Base-by-base conservation (phyloP, 2,113 vertebrate species). In the Herpetotheres cachinnans region DNA sequence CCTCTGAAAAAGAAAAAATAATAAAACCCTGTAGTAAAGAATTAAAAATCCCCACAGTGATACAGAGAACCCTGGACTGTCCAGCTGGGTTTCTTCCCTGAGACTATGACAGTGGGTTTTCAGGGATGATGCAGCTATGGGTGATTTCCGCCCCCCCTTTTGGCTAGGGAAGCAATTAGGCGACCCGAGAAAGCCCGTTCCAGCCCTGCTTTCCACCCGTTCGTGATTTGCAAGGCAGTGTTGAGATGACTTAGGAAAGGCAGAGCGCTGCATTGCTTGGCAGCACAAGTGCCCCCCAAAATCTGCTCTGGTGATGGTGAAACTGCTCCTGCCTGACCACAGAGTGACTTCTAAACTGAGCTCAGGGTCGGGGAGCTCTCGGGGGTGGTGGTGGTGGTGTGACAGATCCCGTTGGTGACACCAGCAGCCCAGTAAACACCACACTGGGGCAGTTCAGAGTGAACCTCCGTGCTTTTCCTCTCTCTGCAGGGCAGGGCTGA, bases 381-480 rank as follows among this genome's bases (percentile, higher is more conserved):
- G 0, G 55, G 42, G 44, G 44, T 30, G 54, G 4, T 13, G 54
- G 4, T 13, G 63, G 1, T 32, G 36, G 1, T 27, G 54, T 10
- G 46, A 6, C 8, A 8, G 40, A n/a, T 69, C 63, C 63, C 38
- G 0, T 14, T 13, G 58, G 25, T 32, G 17, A 5, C 50, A 42
- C 49, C 50, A 9, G 76, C 16, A 71, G 22, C 40, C 58, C 20
- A 11, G 69, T 11, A 21, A 61, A 17, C 36, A 5, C 63, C 0
- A 1, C 1, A 0, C 47, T 30, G 71, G 46, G 24, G 10, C 24
- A 3, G 27, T 16, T 87, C 5, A 3, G 59, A 52, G 27, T 9
- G 16, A 46, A 7, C 52, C 74, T 58, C 46, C 15, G 26, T 14
- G 14, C 30, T 56, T 42, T 36, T 16, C 52, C 34, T 20, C 29